Evolutionary conservation across 2,113 vertebrate species (phyloP).

Genomic region (Tachuris rubrigastra): DNA sequence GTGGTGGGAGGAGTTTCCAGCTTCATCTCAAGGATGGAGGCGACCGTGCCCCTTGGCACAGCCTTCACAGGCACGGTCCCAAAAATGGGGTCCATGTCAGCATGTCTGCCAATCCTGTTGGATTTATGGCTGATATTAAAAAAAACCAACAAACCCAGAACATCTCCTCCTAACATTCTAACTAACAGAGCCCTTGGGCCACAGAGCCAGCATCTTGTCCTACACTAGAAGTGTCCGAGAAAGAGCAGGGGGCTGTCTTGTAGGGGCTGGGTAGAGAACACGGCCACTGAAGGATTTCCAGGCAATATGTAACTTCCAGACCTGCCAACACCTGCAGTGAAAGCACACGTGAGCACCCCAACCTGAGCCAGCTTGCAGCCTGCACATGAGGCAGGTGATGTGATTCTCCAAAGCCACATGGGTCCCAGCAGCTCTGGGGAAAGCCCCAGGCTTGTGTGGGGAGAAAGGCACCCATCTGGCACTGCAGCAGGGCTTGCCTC

Average conservation of each 20-base stretch:
- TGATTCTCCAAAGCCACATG: background rate
- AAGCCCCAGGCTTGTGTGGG: background rate
- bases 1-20: background rate
- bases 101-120: background rate
- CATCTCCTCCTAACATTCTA: background rate
- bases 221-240: background rate
- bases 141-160: background rate
- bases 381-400: accelerated
- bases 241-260: background rate
- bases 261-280: background rate
- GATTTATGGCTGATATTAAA: background rate
- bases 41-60: background rate
- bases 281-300: background rate
- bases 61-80: background rate
- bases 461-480: background rate
- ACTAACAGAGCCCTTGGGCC: background rate
- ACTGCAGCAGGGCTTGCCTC: background rate
- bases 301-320: background rate
- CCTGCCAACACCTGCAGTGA: background rate
- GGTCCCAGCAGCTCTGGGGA: background rate
- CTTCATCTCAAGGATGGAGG: background rate
- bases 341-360: background rate
- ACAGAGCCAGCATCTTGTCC: background rate
- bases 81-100: accelerated
- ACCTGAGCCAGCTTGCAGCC: background rate